These are phyloP conservation scores for Hippocampus abdominalis DNA, from an alignment of 2,113 vertebrate genomes.

Conservation along the genomic window DNA sequence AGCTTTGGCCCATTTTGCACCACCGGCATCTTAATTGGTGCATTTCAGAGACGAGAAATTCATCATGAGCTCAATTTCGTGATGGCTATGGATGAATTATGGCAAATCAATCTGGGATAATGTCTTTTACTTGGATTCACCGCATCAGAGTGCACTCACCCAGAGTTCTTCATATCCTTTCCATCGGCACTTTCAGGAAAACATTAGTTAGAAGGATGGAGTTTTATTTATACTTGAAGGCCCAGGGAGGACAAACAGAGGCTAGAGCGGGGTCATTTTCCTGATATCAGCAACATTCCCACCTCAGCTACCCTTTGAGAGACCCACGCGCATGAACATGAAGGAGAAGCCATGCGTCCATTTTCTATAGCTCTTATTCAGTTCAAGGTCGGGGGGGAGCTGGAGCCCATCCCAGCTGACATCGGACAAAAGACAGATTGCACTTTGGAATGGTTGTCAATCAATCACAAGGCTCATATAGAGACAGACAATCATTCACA, in stretches of 20 bases:
- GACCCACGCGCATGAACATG: neutral
- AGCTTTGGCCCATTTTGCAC: constrained; percentile 7
- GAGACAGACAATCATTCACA: too few relatives aligned
- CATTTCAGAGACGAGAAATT: constrained; percentile 6
- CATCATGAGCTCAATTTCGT: constrained; percentile 11
- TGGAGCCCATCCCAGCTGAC: too few relatives aligned
- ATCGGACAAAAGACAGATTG: too few relatives aligned
- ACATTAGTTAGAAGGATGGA: neutral
- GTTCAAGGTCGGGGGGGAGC: too few relatives aligned
- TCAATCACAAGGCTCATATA: too few relatives aligned
- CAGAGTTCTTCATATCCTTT: neutral
- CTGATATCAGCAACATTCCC: neutral
- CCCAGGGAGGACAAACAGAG: constrained; percentile 12
- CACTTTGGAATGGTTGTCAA: too few relatives aligned
- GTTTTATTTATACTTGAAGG: constrained; percentile 10
- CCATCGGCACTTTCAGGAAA: neutral
- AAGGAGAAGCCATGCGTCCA: neutral
- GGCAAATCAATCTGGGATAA: constrained; percentile 21
- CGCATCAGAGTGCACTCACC: constrained; percentile 17
- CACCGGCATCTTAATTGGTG: constrained; percentile 9
- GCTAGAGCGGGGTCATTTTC: constrained; percentile 1
- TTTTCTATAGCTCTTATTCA: neutral
- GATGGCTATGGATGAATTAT: neutral
- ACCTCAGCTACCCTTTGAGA: neutral
- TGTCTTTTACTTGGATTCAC: constrained; percentile 22